These are phyloP conservation scores for Lophura nycthemera DNA, from an alignment of 2,113 vertebrate genomes.

Conservation along the genomic window DNA sequence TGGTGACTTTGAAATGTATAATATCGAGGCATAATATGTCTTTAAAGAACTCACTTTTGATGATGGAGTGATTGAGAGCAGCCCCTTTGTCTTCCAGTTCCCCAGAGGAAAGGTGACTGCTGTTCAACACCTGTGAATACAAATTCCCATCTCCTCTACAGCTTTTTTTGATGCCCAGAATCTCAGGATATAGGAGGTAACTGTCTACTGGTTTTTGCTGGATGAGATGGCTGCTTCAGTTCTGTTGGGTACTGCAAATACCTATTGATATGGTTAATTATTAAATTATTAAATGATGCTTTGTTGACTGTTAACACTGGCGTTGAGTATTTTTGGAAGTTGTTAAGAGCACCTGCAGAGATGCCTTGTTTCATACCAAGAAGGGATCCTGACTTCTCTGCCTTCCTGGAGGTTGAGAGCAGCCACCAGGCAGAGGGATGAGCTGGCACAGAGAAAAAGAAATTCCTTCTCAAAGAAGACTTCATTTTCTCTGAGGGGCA, in stretches of 20 bases:
- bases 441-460: not conserved
- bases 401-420: not conserved
- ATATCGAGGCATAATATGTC: not conserved
- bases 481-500: not conserved
- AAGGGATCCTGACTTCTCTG: not conserved
- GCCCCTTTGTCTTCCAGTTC: not conserved
- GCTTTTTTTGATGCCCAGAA: not conserved
- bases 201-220: not conserved
- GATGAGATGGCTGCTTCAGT: not conserved
- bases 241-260: not conserved
- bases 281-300: not conserved
- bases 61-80: not conserved
- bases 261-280: not conserved
- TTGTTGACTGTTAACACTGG: not conserved
- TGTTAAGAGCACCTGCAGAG: not conserved
- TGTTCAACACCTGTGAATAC: not conserved
- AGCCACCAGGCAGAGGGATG: not conserved
- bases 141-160: not conserved
- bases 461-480: not conserved
- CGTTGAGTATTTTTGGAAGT: not conserved
- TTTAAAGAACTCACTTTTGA: not conserved
- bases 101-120: not conserved
- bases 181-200: not conserved
- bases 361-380: not conserved
- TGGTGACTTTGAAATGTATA: not conserved